Percentiles rank a stretch among this genome's conserved stretches.
Conservation (phyloP, 2,113 vertebrate genomes). For the Polyodon spathula region DNA sequence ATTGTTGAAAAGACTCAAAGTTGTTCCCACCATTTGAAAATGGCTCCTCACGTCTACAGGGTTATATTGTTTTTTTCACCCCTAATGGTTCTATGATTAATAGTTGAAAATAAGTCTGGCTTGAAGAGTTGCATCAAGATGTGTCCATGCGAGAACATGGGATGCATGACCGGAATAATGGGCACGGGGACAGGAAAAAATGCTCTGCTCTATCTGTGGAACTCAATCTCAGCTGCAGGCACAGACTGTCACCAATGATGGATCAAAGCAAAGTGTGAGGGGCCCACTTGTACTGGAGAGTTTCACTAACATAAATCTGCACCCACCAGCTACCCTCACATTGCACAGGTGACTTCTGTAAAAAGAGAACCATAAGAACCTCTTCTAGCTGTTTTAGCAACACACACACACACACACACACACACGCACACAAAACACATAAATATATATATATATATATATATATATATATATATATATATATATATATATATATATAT, state of each 20-base stretch:
- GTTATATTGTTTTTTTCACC: conserved; percentile 49
- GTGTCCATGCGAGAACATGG: conserved; percentile 39
- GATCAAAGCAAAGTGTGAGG: conserved; percentile 30
- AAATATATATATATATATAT: too few relatives aligned
- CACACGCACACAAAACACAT: too few relatives aligned
- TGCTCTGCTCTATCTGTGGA: conserved; percentile 62
- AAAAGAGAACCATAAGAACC: too few relatives aligned
- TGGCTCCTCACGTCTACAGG: conserved; percentile 40
- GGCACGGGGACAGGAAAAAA: conserved; percentile 51
- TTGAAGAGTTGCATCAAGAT: conserved; percentile 38
- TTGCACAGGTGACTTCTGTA: too few relatives aligned
- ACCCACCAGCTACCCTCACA: too few relatives aligned
- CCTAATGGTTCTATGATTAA: conserved; percentile 60
- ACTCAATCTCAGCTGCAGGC: conserved; percentile 50
- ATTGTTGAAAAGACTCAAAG: conserved; percentile 57
- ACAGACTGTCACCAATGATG: conserved; percentile 51
- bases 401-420: too few relatives aligned
- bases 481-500: too few relatives aligned
- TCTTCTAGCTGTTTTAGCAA: too few relatives aligned
- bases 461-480: too few relatives aligned
- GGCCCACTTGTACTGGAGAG: conserved; percentile 17
- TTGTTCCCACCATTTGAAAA: conserved; percentile 56
- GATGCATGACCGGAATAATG: conserved; percentile 55
- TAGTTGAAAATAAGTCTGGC: conserved; percentile 55
- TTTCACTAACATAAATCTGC: background rate